Conservation (phyloP, 2,113 vertebrate genomes). For the Engraulis encrasicolus region DNA sequence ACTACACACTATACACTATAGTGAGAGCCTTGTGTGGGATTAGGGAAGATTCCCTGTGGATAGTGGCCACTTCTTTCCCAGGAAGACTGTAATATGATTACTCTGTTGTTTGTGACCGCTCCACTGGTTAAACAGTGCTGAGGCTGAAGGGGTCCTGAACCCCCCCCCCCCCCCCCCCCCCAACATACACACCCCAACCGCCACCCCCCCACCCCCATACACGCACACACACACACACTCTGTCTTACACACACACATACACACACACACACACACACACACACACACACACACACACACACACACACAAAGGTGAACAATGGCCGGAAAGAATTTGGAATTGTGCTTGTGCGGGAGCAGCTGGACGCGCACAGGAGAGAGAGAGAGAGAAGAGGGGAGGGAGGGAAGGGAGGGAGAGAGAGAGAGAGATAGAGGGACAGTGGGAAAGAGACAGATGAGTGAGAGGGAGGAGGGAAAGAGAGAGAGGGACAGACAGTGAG, state of each 20-base stretch:
- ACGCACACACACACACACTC: not conserved
- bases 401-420: not conserved
- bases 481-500: not conserved
- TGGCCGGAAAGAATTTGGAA: slow-evolving; percentile 15
- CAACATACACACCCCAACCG: too few species aligned
- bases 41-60: slow-evolving; percentile 12
- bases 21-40: not conserved
- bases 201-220: too few species aligned
- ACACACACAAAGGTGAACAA: slow-evolving; percentile 9
- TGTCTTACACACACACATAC: not conserved
- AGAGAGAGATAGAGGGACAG: not conserved
- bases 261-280: not conserved
- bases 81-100: slow-evolving; percentile 83
- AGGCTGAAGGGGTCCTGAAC: not conserved
- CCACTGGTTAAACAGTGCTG: slow-evolving; percentile 68
- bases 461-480: not conserved
- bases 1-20: too few species aligned
- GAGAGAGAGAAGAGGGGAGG: not conserved
- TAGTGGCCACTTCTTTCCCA: slow-evolving; percentile 51
- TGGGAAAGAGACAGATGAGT: not conserved
- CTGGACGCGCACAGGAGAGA: not conserved
- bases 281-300: not conserved
- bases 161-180: not conserved
- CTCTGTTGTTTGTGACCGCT: slow-evolving; percentile 76
- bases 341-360: slow-evolving; percentile 1